Conservation (phyloP, 2,113 vertebrate genomes). For the Saguinus midas region DNA sequence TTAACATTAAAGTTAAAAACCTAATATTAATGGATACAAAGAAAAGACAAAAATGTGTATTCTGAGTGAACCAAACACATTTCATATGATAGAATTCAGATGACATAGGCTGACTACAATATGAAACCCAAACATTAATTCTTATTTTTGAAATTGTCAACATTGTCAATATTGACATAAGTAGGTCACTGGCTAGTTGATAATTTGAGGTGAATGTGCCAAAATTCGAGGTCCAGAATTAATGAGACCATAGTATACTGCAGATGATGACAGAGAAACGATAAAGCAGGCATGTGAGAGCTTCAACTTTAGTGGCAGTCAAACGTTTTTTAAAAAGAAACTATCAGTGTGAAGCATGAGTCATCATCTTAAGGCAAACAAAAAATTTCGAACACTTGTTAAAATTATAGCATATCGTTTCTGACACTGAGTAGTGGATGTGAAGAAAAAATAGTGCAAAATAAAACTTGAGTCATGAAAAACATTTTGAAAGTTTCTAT, state of each 20-base stretch:
- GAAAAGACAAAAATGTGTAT: neutral
- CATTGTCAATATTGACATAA: neutral
- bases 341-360: neutral
- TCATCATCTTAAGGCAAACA: neutral
- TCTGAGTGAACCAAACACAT: neutral
- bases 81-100: neutral
- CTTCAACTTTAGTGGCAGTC: neutral
- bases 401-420: neutral
- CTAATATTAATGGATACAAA: neutral
- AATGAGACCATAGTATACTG: slow-evolving; percentile 2
- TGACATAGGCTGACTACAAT: neutral
- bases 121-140: neutral
- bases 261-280: neutral
- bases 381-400: neutral
- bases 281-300: neutral
- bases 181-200: neutral
- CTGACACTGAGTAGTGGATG: neutral
- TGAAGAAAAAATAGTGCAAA: neutral
- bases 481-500: neutral
- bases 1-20: neutral
- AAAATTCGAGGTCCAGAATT: slow-evolving; percentile 30
- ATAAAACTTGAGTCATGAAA: neutral
- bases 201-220: neutral
- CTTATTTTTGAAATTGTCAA: neutral
- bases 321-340: neutral